Evolutionary conservation across 2,888 invertebrate genomes (phyloP), one percentile per base, ranked within the genome.

Genomic region (Bombyx huttoni): DNA sequence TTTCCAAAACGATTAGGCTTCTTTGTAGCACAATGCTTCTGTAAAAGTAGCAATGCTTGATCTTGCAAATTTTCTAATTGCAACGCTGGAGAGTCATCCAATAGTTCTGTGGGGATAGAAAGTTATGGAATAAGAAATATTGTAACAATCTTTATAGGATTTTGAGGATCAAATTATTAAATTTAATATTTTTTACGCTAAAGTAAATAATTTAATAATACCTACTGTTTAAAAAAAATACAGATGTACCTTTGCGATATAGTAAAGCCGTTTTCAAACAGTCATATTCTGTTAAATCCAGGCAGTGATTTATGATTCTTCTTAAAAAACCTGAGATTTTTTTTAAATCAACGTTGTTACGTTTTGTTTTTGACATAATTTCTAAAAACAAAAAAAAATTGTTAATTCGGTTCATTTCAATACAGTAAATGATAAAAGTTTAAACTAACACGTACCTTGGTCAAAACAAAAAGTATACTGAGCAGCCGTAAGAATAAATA

Each of bases 241-340:
- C 24, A 24, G 24, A 60, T 67, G 75, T 81, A 95, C 96, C 95
- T 78, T 94, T 91, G 78, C 94, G 94, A 75, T 96, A 96, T 7
- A 96, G 86, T 7, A 95, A 91, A 9, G 94, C 87, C 0, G 94
- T 94, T 72, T 96, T 96, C n/a, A 97, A 83, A 75, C 94, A 96
- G 46, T 96, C 94, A 67, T 92, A 94, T 70, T 97, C 96, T 0
- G 94, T 93, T 71, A 94, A 93, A 74, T 97, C 96, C 13, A 96
- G 90, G 58, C 91, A 85, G 52, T 93, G 82, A 8, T 91, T 79
- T 8, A 90, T 88, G 64, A 95, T 91, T 62, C 92, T 90, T 35
- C 91, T 89, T 51, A 94, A 81, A 0, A 94, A 83, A 60, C 92
- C 91, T 47, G 91, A 87, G 53, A 96, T 57, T 57, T 77, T 79